These are phyloP conservation scores for Glossophaga mutica DNA, from an alignment of 2,797 vertebrate genomes.

Conservation along the genomic window DNA sequence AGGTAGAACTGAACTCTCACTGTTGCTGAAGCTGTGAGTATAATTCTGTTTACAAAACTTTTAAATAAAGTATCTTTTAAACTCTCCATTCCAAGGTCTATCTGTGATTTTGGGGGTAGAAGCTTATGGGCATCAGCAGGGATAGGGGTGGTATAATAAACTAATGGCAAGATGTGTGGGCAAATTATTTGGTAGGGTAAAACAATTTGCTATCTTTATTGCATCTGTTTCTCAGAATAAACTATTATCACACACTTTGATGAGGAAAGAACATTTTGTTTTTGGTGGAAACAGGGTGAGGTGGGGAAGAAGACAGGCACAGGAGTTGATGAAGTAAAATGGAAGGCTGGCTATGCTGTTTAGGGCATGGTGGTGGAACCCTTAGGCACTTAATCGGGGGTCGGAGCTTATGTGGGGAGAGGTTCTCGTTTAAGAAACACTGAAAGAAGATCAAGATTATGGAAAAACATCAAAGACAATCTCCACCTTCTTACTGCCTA, in stretches of 20 bases:
- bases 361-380: background rate
- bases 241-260: conserved; percentile 18
- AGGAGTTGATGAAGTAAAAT: background rate
- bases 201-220: conserved; percentile 24
- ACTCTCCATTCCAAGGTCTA: background rate
- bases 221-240: background rate
- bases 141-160: background rate
- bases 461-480: background rate
- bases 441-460: background rate
- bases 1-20: conserved; percentile 10
- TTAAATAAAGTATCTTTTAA: conserved; percentile 48
- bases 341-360: background rate
- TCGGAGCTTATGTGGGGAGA: background rate
- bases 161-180: background rate
- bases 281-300: background rate
- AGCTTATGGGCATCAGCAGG: background rate
- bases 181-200: conserved; percentile 7
- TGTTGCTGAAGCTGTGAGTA: background rate
- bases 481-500: background rate
- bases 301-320: background rate
- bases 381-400: background rate
- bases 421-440: background rate
- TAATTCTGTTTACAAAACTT: conserved; percentile 52
- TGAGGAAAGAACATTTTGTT: background rate
- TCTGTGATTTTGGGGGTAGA: background rate